These are phyloP conservation scores for Tiaroga cobitis DNA, from an alignment of 2,797 vertebrate species.

Conservation along the genomic window DNA sequence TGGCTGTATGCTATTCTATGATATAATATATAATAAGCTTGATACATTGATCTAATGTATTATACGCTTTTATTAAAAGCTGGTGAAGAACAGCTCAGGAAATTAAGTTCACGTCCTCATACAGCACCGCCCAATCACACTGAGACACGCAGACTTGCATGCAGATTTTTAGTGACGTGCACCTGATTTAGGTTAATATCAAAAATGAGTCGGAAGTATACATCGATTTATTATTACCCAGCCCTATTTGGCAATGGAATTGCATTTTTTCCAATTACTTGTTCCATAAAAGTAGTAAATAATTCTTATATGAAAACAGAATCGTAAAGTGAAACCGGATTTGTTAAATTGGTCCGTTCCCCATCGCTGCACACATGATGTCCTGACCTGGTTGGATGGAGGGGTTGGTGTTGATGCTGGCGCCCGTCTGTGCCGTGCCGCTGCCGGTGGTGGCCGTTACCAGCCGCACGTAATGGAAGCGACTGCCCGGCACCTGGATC, in stretches of 20 bases:
- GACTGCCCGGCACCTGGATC: conserved; percentile 97
- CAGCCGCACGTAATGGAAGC: conserved; percentile 97
- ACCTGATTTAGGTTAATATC: neutral
- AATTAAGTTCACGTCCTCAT: neutral
- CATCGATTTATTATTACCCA: neutral
- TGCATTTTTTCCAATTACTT: neutral
- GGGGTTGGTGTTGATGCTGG: conserved; percentile 84
- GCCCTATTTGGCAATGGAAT: neutral
- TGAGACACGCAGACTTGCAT: neutral
- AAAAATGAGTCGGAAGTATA: neutral
- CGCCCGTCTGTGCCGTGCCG: conserved; percentile 79
- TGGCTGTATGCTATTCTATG: neutral
- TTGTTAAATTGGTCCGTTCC: neutral
- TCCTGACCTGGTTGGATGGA: conserved; percentile 87
- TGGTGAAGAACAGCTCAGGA: neutral
- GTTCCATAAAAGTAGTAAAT: neutral
- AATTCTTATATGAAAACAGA: neutral
- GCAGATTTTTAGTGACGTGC: neutral
- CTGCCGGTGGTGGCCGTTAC: conserved; percentile 91
- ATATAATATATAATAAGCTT: neutral
- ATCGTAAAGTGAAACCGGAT: neutral
- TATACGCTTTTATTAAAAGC: neutral
- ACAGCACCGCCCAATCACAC: neutral
- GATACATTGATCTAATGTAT: neutral
- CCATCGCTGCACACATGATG: neutral